Conservation (phyloP, 1,140 invertebrate species). For the Drosophila tsacasi region DNA sequence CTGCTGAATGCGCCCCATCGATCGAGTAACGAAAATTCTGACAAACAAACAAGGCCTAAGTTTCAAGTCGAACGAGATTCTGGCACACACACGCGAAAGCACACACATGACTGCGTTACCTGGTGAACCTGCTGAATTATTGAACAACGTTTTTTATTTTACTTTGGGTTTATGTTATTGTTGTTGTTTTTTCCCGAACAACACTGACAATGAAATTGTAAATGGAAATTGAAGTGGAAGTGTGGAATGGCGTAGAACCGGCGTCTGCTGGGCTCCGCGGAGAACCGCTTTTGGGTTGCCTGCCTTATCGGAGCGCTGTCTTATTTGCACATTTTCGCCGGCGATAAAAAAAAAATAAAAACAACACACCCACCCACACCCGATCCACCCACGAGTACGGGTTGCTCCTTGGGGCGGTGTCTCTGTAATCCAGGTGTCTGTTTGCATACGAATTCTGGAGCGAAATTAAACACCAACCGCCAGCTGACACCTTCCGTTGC, state of each 20-base stretch:
- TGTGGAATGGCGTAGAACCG: conserved; percentile 19
- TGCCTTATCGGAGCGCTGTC: conserved; percentile 27
- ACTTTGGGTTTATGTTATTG: neutral
- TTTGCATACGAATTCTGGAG: conserved; percentile 30
- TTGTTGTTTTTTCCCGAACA: conserved; percentile 6
- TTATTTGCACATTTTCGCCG: conserved; percentile 33
- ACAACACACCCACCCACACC: conserved; percentile 12
- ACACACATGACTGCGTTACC: conserved; percentile 34
- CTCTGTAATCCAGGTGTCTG: conserved; percentile 38
- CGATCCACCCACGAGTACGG: conserved; percentile 9
- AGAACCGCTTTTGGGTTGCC: conserved; percentile 18
- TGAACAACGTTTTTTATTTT: conserved; percentile 34
- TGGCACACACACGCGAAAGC: conserved; percentile 29
- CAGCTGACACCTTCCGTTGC: conserved; percentile 41
- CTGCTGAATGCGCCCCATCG: conserved; percentile 37
- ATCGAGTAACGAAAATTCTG: conserved; percentile 27
- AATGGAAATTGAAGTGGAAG: conserved; percentile 30
- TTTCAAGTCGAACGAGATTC: conserved; percentile 79
- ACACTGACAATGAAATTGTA: conserved; percentile 44
- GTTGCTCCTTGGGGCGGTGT: conserved; percentile 39
- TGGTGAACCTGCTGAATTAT: conserved; percentile 47
- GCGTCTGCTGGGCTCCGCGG: conserved; percentile 22
- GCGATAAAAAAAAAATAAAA: conserved; percentile 34
- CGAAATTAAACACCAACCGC: conserved; percentile 29
- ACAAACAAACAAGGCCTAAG: conserved; percentile 58